Base-by-base conservation (phyloP, 1,140 invertebrate species). In the Dendrolimus punctatus region DNA sequence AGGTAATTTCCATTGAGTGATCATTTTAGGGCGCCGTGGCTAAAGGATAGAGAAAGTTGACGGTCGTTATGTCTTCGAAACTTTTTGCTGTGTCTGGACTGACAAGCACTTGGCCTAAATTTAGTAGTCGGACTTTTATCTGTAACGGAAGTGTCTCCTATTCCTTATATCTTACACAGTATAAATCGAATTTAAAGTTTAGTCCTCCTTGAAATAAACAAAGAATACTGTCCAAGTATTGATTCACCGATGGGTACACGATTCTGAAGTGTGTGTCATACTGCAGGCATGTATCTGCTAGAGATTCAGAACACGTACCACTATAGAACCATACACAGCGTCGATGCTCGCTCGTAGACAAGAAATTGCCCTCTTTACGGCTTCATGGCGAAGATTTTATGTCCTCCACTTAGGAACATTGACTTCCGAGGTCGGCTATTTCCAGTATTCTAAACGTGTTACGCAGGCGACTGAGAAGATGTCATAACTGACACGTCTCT, bases 281-380 rank as follows among this genome's bases (percentile, higher is more conserved):
- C 23, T 23, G 23, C 23, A 23, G 23, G 43, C 51, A 38, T 47
- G 55, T 47, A 54, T 48, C 55, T 60, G 57, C 39, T 61, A 62
- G 46, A 54, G 40, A 73, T 75, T 73, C 73, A 8, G 51, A 66
- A 69, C 73, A 75, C 73, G 73, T 75, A 52, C 46, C 45, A 38
- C 60, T 63, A 66, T 71, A 64, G 66, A 62, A 53, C 58, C 64
- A 63, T 72, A 70, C 51, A 59, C 43, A 59, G 61, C 58, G 56
- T 48, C 63, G 51, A 64, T 63, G 59, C 62, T 63, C 60, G 61
- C 55, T 63, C 60, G 61, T 68, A 71, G 66, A 75, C 70, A 73
- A 68, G 68, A 71, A 75, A 75, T 72, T 73, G 68, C 66, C 61
- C 58, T 66, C 65, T 75, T 75, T 75, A 73, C 64, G 54, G 61